Evolutionary conservation across 2,797 vertebrate species (phyloP).

Genomic region (Chloroceryle amazona): DNA sequence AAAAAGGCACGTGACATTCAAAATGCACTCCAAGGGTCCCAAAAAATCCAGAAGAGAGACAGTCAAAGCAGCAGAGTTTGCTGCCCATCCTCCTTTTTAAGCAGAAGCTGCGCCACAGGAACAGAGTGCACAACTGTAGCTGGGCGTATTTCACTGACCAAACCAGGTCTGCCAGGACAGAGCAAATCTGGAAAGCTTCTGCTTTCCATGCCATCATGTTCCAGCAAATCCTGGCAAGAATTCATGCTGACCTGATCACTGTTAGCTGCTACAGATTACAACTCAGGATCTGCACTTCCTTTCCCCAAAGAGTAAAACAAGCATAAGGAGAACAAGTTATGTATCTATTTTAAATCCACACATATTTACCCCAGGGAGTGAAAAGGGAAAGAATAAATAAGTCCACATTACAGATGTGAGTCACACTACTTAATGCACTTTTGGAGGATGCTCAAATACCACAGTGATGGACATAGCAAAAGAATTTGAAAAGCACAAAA

Average conservation of each 20-base stretch:
- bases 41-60: not conserved
- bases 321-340: constrained; percentile 7
- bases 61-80: not conserved
- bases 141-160: not conserved
- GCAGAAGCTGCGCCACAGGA: not conserved
- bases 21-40: not conserved
- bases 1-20: not conserved
- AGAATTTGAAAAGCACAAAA: constrained; percentile 46
- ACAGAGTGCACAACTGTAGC: not conserved
- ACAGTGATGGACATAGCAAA: constrained; percentile 21
- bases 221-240: constrained; percentile 71
- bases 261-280: constrained; percentile 68
- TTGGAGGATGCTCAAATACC: constrained; percentile 62
- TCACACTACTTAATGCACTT: constrained; percentile 69
- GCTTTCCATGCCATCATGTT: constrained; percentile 64
- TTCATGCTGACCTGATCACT: constrained; percentile 68
- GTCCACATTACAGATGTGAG: constrained; percentile 65
- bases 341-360: constrained; percentile 64
- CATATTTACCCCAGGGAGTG: constrained; percentile 62
- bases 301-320: constrained; percentile 32
- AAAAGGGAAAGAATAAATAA: constrained; percentile 65
- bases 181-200: constrained; percentile 62
- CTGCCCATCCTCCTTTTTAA: not conserved
- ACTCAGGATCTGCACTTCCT: constrained; percentile 57
- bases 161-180: constrained; percentile 47